A percentile compares a stretch with the other conserved stretches of the same genome.
Evolutionary conservation across 2,797 vertebrate genomes (phyloP).

Genomic region (Semaprochilodus insignis): DNA sequence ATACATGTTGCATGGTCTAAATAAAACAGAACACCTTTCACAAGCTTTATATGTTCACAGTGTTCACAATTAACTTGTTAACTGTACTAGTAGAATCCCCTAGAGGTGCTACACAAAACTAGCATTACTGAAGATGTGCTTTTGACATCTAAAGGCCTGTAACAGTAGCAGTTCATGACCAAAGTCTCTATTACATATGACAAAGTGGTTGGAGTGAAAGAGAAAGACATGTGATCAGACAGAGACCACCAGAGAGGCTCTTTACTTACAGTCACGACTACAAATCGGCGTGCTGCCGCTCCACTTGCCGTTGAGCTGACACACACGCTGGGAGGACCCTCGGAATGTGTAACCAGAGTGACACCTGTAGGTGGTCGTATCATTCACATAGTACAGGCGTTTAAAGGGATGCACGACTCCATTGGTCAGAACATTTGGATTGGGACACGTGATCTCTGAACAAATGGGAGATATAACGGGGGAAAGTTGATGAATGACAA

Average conservation of each 20-base stretch:
- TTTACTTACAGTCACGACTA: slow-evolving; percentile 71
- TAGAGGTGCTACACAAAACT: no score
- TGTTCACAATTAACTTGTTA: no score
- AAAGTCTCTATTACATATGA: no score
- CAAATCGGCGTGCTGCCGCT: slow-evolving; percentile 71
- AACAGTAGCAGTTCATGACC: no score
- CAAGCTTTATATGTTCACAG: no score
- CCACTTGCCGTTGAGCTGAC: slow-evolving; percentile 78
- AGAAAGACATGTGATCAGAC: not conserved
- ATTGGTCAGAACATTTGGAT: slow-evolving; percentile 68
- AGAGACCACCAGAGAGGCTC: not conserved
- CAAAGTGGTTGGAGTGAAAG: no score
- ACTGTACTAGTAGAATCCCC: no score
- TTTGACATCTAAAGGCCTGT: no score
- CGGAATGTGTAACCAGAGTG: slow-evolving; percentile 66
- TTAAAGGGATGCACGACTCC: slow-evolving; percentile 66
- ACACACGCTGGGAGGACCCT: slow-evolving; percentile 72
- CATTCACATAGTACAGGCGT: slow-evolving; percentile 63
- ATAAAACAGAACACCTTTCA: no score
- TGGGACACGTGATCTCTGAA: slow-evolving; percentile 69
- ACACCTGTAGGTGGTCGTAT: slow-evolving; percentile 70
- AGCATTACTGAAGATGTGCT: no score
- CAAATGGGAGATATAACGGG: not conserved
- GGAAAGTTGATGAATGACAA: not conserved
- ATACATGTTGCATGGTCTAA: no score